phyloP scores from a whole-genome alignment of 2,888 invertebrate genomes.

The Monochamus alternatus region DNA sequence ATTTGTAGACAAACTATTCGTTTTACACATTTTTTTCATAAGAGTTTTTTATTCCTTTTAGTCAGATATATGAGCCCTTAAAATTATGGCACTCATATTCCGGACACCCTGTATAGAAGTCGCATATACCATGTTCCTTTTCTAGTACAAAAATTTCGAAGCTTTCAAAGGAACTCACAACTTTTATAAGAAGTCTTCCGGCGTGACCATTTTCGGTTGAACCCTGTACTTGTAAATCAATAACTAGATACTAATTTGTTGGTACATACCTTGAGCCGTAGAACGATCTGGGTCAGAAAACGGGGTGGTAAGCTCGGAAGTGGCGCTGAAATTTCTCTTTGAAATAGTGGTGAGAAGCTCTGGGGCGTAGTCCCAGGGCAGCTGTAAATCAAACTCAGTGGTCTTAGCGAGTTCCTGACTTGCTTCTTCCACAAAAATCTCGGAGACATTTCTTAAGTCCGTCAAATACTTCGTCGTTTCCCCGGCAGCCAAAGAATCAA shows the following conservation, averaged over 20 bases:
- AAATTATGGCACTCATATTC: no score
- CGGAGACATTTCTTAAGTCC: slow-evolving; percentile 16
- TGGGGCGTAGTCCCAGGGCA: slow-evolving; percentile 41
- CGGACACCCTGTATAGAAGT: no score
- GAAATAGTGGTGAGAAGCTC: slow-evolving; percentile 41
- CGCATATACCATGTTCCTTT: no score
- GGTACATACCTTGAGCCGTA: neutral
- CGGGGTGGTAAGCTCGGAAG: slow-evolving; percentile 13
- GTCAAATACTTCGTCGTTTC: slow-evolving; percentile 13
- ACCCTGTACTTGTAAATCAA: no score
- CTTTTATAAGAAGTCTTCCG: no score
- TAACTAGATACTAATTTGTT: neutral
- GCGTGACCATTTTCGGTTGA: no score
- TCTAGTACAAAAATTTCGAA: no score
- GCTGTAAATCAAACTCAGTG: slow-evolving; percentile 40
- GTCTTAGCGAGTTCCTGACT: slow-evolving; percentile 25
- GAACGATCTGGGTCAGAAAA: neutral
- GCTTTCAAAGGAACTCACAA: no score
- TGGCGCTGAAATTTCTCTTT: slow-evolving; percentile 37
- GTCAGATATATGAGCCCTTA: no score
- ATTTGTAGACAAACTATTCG: no score
- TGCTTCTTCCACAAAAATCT: neutral
- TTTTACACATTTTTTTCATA: no score
- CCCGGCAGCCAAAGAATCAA: neutral
- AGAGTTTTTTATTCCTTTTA: no score